These are phyloP conservation scores for Loxodonta africana DNA, from an alignment of 2,113 vertebrate genomes.

Conservation along the genomic window DNA sequence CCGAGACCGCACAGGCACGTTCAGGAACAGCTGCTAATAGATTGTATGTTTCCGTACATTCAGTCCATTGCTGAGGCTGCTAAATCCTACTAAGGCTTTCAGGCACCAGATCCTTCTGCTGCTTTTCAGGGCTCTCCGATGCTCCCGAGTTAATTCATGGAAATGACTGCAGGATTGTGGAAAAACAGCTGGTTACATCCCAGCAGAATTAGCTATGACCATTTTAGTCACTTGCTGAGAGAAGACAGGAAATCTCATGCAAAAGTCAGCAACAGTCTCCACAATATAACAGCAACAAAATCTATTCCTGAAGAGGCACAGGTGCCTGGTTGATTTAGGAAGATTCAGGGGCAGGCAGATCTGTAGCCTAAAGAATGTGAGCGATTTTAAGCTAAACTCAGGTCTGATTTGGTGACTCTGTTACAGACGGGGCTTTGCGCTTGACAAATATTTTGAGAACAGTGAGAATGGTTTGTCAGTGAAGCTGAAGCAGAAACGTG, in stretches of 20 bases:
- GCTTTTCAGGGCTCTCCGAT: conserved; percentile 68
- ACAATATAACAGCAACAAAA: conserved; percentile 23
- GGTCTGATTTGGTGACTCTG: conserved; percentile 15
- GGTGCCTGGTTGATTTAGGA: conserved; percentile 31
- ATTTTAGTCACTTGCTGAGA: conserved; percentile 68
- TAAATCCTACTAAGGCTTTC: conserved; percentile 73
- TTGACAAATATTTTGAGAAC: neutral
- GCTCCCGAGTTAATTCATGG: conserved; percentile 72
- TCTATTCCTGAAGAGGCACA: conserved; percentile 15
- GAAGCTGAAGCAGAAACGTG: neutral
- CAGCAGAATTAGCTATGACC: conserved; percentile 72
- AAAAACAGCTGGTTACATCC: conserved; percentile 76
- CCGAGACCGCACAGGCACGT: neutral
- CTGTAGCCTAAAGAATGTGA: conserved; percentile 32
- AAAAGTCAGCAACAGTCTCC: conserved; percentile 62
- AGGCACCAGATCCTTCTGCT: conserved; percentile 54
- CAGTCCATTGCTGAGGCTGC: conserved; percentile 55
- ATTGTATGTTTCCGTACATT: conserved; percentile 69
- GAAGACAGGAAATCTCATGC: conserved; percentile 62
- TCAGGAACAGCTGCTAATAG: conserved; percentile 68
- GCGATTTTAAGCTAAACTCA: neutral
- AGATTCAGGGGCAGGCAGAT: conserved; percentile 6
- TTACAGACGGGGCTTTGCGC: neutral
- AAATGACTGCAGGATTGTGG: conserved; percentile 62
- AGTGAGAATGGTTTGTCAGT: neutral